Evolutionary conservation across 1,140 invertebrate species (phyloP).

Genomic region (Notospermus geniculatus): DNA sequence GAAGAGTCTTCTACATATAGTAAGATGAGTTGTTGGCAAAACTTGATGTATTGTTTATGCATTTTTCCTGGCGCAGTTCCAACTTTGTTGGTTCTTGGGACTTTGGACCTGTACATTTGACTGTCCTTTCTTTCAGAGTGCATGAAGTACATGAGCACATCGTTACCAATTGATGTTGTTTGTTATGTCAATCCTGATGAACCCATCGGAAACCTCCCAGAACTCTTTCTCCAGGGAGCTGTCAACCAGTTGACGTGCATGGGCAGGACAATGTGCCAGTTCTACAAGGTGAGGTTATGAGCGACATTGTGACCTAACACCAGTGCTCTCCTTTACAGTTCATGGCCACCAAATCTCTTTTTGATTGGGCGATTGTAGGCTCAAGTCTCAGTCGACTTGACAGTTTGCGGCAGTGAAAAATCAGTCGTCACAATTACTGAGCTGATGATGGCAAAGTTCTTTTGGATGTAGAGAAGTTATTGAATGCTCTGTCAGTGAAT

Average conservation of each 20-base stretch:
- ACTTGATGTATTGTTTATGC: too few species aligned
- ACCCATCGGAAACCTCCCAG: constrained; percentile 23
- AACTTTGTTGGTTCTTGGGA: too few species aligned
- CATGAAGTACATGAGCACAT: constrained; percentile 45
- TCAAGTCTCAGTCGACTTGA: background rate
- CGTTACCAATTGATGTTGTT: constrained; percentile 63
- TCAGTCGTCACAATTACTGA: constrained; percentile 61
- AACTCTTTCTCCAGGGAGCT: constrained; percentile 26
- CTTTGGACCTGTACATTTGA: too few species aligned
- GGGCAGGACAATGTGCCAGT: constrained; percentile 28
- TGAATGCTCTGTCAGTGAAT: too few species aligned
- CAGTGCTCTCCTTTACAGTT: too few species aligned
- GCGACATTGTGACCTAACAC: background rate
- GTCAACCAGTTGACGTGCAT: constrained; percentile 36
- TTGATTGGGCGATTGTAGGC: background rate
- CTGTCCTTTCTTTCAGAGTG: constrained; percentile 54
- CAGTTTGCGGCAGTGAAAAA: background rate
- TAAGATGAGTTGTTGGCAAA: too few species aligned
- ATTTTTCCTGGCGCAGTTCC: too few species aligned
- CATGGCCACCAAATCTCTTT: background rate
- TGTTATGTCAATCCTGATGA: constrained; percentile 63
- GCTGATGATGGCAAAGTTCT: constrained; percentile 43
- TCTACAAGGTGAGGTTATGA: constrained; percentile 36
- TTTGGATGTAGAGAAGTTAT: too few species aligned
- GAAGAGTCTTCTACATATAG: too few species aligned